Conservation (phyloP, 1,140 invertebrate genomes). For the Lepeophtheirus salmonis region DNA sequence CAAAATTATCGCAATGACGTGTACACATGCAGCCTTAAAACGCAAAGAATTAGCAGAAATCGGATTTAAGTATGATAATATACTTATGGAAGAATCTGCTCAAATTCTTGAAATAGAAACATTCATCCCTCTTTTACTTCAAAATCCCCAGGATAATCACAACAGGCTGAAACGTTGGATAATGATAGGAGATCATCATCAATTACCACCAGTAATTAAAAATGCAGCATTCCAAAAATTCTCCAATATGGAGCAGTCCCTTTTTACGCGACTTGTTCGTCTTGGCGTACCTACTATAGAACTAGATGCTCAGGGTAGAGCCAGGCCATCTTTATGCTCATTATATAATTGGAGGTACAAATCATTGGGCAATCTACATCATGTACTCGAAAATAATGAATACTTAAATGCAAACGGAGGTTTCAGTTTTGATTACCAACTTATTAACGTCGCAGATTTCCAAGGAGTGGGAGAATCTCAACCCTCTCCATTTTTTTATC, state of each 20-base stretch:
- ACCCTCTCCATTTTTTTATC: slow-evolving; percentile 95
- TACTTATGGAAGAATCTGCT: slow-evolving; percentile 96
- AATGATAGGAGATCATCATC: slow-evolving; percentile 99
- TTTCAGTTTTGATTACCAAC: slow-evolving; percentile 78
- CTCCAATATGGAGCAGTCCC: slow-evolving; percentile 97
- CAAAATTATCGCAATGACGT: slow-evolving; percentile 99
- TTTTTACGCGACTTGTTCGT: slow-evolving; percentile 88
- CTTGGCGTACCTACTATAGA: slow-evolving; percentile 91
- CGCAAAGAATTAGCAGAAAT: slow-evolving; percentile 85
- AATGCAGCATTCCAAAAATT: slow-evolving; percentile 99
- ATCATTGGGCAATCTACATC: slow-evolving; percentile 70
- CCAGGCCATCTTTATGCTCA: slow-evolving; percentile 71
- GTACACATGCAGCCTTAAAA: slow-evolving; percentile 95
- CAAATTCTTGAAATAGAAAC: slow-evolving; percentile 99
- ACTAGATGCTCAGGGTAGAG: slow-evolving; percentile 89
- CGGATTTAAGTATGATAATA: slow-evolving; percentile 94
- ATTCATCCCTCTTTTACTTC: slow-evolving; percentile 88
- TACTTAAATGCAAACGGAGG: slow-evolving; percentile 79
- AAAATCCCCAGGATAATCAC: slow-evolving; percentile 88
- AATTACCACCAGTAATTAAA: slow-evolving; percentile 95
- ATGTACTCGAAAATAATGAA: slow-evolving; percentile 60
- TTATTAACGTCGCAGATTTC: slow-evolving; percentile 91
- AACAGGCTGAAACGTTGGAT: slow-evolving; percentile 97
- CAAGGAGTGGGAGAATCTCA: slow-evolving; percentile 92
- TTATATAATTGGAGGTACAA: slow-evolving; percentile 97